Percentiles rank a stretch among this genome's conserved stretches.
These are phyloP conservation scores for Anticlea derivata DNA, from an alignment of 2,888 invertebrate genomes.

Conservation along the genomic window DNA sequence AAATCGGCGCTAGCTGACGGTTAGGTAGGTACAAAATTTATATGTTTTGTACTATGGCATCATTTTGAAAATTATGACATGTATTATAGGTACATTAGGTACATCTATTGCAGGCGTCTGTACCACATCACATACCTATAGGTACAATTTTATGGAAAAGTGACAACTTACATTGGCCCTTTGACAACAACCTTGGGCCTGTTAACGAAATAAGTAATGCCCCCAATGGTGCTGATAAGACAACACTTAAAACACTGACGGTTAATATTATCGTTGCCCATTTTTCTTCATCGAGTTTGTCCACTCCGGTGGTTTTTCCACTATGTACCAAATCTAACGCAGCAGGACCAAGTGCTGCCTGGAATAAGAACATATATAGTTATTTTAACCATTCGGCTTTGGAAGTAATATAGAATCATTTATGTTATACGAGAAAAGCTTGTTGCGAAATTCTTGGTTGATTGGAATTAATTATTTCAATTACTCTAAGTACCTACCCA, in stretches of 20 bases:
- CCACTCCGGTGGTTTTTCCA: slow-evolving; percentile 65
- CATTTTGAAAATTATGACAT: too few species aligned
- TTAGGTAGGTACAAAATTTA: too few species aligned
- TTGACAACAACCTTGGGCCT: slow-evolving; percentile 83
- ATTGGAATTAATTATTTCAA: too few species aligned
- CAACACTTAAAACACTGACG: slow-evolving; percentile 88
- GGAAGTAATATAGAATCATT: too few species aligned
- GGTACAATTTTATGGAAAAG: background rate
- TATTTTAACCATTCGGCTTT: background rate
- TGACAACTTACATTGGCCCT: slow-evolving; percentile 46
- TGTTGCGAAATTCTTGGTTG: too few species aligned
- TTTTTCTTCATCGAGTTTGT: slow-evolving; percentile 63
- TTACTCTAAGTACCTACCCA: too few species aligned
- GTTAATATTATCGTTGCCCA: slow-evolving; percentile 86
- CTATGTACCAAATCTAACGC: slow-evolving; percentile 81
- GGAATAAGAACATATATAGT: slow-evolving; percentile 2
- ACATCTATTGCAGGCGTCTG: too few species aligned
- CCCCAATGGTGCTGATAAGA: slow-evolving; percentile 89
- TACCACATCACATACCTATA: too few species aligned
- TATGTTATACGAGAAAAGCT: too few species aligned
- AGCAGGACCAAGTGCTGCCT: slow-evolving; percentile 89
- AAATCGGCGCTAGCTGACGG: too few species aligned
- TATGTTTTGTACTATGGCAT: too few species aligned
- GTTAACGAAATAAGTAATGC: slow-evolving; percentile 87
- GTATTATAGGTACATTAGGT: too few species aligned